These are phyloP conservation scores for Erithacus rubecula DNA, from an alignment of 2,797 vertebrate species.

Conservation along the genomic window DNA sequence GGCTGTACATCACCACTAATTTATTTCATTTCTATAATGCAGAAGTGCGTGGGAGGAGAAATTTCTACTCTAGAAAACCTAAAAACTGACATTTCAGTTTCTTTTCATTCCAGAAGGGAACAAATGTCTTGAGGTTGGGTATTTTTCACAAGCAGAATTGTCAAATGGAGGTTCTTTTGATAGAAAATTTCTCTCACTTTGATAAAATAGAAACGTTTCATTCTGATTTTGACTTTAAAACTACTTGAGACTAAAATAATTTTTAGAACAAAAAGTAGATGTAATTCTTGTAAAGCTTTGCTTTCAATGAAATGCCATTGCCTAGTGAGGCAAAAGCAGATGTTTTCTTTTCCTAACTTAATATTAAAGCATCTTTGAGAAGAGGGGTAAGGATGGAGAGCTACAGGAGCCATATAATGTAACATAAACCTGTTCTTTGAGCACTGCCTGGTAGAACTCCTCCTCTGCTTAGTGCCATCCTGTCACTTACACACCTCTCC, in stretches of 20 bases:
- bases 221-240: constrained; percentile 2
- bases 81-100: not conserved
- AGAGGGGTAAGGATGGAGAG: not conserved
- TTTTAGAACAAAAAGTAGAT: not conserved
- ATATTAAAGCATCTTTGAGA: not conserved
- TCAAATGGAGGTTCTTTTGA: not conserved
- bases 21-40: not conserved
- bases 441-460: not conserved
- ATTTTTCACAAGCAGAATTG: not conserved
- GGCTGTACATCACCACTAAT: not conserved
- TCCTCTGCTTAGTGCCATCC: not conserved
- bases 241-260: not conserved
- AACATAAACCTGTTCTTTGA: not conserved
- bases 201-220: not conserved
- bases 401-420: not conserved
- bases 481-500: not conserved
- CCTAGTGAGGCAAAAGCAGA: not conserved
- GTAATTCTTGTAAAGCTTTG: not conserved
- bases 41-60: not conserved
- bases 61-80: not conserved
- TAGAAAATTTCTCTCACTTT: not conserved
- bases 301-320: not conserved
- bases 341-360: not conserved
- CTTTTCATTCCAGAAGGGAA: not conserved
- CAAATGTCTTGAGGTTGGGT: not conserved